A percentile compares a stretch with the other conserved stretches of the same genome.
Conservation (phyloP, 1,140 invertebrate species). For the Drosophila obscura region DNA sequence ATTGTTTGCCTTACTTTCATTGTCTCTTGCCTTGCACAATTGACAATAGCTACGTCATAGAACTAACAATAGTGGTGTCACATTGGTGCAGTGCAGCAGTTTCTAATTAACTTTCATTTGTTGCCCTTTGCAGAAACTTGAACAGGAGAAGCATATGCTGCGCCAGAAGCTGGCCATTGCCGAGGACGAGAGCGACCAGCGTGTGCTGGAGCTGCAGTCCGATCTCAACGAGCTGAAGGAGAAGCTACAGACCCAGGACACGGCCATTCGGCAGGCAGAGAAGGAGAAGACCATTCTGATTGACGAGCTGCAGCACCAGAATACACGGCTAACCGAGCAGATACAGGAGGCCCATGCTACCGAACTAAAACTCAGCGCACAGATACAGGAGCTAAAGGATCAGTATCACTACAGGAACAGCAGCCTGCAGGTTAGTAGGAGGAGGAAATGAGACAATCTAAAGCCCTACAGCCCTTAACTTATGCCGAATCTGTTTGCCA, state of each 20-base stretch:
- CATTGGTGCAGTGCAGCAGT: background rate
- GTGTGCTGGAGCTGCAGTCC: slow-evolving; percentile 92
- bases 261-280: slow-evolving; percentile 88
- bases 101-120: slow-evolving; percentile 70
- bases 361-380: slow-evolving; percentile 91
- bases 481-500: slow-evolving; percentile 63
- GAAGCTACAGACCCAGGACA: slow-evolving; percentile 86
- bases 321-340: slow-evolving; percentile 93
- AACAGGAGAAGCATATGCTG: slow-evolving; percentile 96
- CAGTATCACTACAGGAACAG: slow-evolving; percentile 92
- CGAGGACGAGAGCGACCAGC: slow-evolving; percentile 95
- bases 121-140: slow-evolving; percentile 89
- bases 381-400: slow-evolving; percentile 92
- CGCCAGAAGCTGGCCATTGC: slow-evolving; percentile 92
- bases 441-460: accelerated
- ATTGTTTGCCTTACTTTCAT: slow-evolving; percentile 73
- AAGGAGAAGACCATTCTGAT: slow-evolving; percentile 92
- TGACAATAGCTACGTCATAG: slow-evolving; percentile 58
- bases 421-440: slow-evolving; percentile 86
- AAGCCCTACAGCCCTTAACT: background rate
- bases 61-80: slow-evolving; percentile 52
- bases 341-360: slow-evolving; percentile 92
- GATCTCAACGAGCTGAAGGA: slow-evolving; percentile 91
- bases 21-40: slow-evolving; percentile 43
- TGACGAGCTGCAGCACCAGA: slow-evolving; percentile 94